phyloP scores from a whole-genome alignment of 30 jellyfish, hydroid and myxozoan genomes.

The Pseudorhiza aurosa region DNA sequence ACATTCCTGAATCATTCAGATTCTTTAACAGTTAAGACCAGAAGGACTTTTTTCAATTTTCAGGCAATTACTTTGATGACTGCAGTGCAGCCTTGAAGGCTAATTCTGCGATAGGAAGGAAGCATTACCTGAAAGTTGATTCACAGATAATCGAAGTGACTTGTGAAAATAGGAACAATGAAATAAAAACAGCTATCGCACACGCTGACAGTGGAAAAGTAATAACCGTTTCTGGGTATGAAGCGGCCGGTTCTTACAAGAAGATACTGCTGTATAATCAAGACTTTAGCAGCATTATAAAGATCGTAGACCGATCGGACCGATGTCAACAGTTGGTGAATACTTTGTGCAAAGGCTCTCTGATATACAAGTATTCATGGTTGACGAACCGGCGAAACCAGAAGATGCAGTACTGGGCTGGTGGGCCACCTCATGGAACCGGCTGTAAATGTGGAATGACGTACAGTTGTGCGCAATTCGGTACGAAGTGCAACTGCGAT shows the following conservation, averaged over 20 bases:
- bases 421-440: conserved; percentile 43
- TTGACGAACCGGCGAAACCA: background rate
- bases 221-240: conserved; percentile 20
- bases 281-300: background rate
- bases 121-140: background rate
- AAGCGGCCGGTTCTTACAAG: conserved; percentile 3
- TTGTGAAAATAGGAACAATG: background rate
- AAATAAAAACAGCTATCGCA: background rate
- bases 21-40: too few relatives aligned
- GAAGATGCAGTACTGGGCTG: conserved; percentile 44
- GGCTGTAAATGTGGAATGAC: conserved; percentile 56
- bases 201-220: conserved; percentile 16
- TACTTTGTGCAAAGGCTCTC: background rate
- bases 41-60: background rate
- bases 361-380: background rate
- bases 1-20: too few relatives aligned
- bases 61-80: background rate
- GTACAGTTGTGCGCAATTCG: conserved; percentile 1
- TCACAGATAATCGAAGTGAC: background rate
- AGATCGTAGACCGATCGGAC: conserved; percentile 18
- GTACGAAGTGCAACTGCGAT: conserved; percentile 30
- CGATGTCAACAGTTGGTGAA: conserved; percentile 40
- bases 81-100: conserved; percentile 2
- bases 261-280: background rate
- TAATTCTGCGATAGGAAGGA: background rate